Base-by-base conservation (phyloP, 2,888 invertebrate species). In the Coenonympha arcania region DNA sequence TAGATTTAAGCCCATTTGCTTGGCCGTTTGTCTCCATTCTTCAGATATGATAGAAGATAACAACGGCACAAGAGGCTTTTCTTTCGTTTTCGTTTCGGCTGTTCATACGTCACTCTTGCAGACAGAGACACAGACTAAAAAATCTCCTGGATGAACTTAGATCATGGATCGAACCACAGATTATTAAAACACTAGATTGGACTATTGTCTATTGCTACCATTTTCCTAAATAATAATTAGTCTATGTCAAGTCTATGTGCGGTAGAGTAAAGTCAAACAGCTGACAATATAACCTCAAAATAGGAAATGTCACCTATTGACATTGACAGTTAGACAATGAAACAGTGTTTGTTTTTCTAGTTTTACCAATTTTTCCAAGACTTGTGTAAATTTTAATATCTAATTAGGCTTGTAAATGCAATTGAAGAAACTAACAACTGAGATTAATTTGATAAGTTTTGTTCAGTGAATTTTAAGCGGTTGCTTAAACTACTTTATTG, bases 11-110 rank as follows among this genome's bases (percentile, higher is more conserved):
- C 79, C 87, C 87, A 83, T 87, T 87, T 69, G 76, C 82, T 81
- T 85, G 87, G 85, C 87, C 86, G 86, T 86, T 86, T 83, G 86
- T 87, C 79, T 86, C 87, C 87, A 87, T 87, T 85, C 85, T 85
- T 83, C 83, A 79, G 73, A 72, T 76, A 80, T 71, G 74, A 73
- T 76, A 80, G 85, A 86, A 85, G 85, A 86, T 85, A 85, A 85
- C 84, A 85, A 86, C 85, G 85, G 85, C 85, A 82, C 85, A 81
- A 79, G 80, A 81, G 84, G 84, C 82, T 85, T 84, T 85, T 83
- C 76, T 76, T 80, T 82, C 79, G 80, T 81, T 82, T 81, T 82
- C 80, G 81, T 82, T 71, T 71, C 80, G 80, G 82, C 84, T 76
- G 81, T 83, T 85, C 85, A 86, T 86, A 86, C 86, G 86, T 85